Percentiles rank a stretch among this genome's conserved stretches.
These are phyloP conservation scores for Cerceris ruficornis DNA, from an alignment of 2,888 invertebrate species.

Conservation along the genomic window DNA sequence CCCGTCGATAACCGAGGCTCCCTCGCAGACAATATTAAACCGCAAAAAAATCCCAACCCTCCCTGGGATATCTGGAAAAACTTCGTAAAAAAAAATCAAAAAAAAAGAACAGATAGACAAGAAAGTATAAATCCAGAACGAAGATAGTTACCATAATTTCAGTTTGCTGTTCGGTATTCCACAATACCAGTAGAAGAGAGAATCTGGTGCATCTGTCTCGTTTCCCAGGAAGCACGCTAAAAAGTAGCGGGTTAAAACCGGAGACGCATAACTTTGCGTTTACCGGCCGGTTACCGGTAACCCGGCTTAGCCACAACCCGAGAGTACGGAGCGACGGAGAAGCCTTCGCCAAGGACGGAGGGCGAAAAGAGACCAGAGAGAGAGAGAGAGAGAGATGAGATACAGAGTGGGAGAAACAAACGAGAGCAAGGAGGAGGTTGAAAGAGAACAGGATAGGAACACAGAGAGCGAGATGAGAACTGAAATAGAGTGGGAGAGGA, in stretches of 20 bases:
- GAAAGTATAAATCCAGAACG: not conserved
- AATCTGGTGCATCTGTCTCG: conserved; percentile 21
- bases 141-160: conserved; percentile 7
- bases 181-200: not conserved
- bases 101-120: not conserved
- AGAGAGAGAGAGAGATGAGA: conserved; percentile 8
- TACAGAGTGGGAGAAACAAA: conserved; percentile 5
- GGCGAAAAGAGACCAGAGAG: not conserved
- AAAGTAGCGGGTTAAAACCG: conserved; percentile 37
- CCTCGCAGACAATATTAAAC: too few relatives aligned
- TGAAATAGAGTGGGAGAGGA: conserved; percentile 52
- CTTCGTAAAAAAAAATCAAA: too few relatives aligned
- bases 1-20: too few relatives aligned
- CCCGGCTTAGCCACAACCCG: conserved; percentile 39
- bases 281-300: conserved; percentile 47
- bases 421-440: not conserved
- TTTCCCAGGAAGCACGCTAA: conserved; percentile 24
- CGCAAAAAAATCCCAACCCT: too few relatives aligned
- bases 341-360: conserved; percentile 21
- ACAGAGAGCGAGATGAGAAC: conserved; percentile 23
- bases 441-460: conserved; percentile 38
- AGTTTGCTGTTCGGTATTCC: not conserved
- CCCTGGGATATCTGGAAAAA: too few relatives aligned
- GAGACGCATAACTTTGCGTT: conserved; percentile 50
- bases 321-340: conserved; percentile 24